These are phyloP conservation scores for Champsocephalus esox DNA, from an alignment of 2,797 vertebrate genomes.

Conservation along the genomic window DNA sequence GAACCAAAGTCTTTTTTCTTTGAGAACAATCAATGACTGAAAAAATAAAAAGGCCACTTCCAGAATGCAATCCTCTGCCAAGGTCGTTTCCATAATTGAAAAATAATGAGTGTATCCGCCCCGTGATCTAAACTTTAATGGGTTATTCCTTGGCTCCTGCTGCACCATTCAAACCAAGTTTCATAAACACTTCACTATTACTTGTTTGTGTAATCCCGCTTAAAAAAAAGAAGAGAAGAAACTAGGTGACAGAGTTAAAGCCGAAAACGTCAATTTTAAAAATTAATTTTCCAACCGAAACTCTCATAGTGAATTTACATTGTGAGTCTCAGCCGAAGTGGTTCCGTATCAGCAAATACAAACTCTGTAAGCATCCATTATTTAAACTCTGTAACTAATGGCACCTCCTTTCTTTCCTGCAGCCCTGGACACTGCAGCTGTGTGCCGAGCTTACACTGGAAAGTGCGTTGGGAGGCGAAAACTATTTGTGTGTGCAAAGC, in stretches of 20 bases:
- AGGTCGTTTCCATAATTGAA: too few species aligned
- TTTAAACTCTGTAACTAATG: neutral
- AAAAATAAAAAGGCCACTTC: neutral
- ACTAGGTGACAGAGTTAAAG: neutral
- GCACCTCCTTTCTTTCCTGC: neutral
- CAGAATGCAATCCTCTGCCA: too few species aligned
- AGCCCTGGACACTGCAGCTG: neutral
- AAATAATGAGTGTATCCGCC: too few species aligned
- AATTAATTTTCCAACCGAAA: neutral
- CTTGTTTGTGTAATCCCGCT: too few species aligned
- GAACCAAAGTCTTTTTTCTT: neutral
- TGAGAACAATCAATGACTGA: neutral
- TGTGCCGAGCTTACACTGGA: neutral
- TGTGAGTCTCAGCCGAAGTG: neutral
- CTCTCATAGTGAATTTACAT: neutral
- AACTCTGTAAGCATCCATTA: neutral
- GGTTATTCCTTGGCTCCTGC: too few species aligned
- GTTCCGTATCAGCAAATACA: neutral
- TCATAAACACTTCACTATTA: too few species aligned
- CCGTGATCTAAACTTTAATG: too few species aligned
- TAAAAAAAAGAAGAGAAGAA: too few species aligned
- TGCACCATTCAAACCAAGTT: too few species aligned
- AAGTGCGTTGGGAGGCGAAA: neutral
- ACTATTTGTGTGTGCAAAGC: too few species aligned
- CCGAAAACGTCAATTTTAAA: neutral